A percentile compares a stretch with the other conserved stretches of the same genome.
Evolutionary conservation across 2,113 vertebrate genomes (phyloP).

Genomic region (Leptosomus discolor): DNA sequence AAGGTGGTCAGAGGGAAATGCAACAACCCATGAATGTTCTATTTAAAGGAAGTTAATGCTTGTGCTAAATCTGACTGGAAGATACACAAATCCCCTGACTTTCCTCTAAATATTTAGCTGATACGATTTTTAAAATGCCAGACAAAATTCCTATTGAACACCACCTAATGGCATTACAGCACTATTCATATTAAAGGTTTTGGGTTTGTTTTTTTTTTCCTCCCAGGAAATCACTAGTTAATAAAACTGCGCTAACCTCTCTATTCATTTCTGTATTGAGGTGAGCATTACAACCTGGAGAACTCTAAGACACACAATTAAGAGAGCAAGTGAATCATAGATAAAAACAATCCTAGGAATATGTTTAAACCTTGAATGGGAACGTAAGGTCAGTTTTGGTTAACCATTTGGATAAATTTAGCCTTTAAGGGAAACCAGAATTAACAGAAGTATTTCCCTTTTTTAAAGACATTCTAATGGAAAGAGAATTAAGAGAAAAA

Average conservation of each 20-base stretch:
- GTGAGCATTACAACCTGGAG: neutral
- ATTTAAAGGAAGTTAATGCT: neutral
- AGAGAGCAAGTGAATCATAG: neutral
- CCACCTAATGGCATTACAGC: neutral
- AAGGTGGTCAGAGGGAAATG: neutral
- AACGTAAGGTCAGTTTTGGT: neutral
- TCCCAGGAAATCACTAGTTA: neutral
- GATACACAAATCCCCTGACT: neutral
- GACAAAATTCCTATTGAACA: neutral
- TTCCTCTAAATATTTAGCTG: neutral
- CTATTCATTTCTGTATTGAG: neutral
- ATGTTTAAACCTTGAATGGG: neutral
- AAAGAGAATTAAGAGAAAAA: slow-evolving; percentile 2
- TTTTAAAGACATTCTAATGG: neutral
- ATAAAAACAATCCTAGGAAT: neutral
- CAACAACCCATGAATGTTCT: neutral
- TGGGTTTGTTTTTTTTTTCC: neutral
- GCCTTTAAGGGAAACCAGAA: neutral
- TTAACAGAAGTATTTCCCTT: neutral
- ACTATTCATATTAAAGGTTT: neutral
- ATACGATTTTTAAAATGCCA: neutral
- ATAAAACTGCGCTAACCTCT: neutral
- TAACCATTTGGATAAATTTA: neutral
- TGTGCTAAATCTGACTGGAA: neutral
- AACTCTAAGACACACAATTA: neutral